phyloP scores from a whole-genome alignment of 2,797 vertebrate species.

The Hephaestus fuliginosus region DNA sequence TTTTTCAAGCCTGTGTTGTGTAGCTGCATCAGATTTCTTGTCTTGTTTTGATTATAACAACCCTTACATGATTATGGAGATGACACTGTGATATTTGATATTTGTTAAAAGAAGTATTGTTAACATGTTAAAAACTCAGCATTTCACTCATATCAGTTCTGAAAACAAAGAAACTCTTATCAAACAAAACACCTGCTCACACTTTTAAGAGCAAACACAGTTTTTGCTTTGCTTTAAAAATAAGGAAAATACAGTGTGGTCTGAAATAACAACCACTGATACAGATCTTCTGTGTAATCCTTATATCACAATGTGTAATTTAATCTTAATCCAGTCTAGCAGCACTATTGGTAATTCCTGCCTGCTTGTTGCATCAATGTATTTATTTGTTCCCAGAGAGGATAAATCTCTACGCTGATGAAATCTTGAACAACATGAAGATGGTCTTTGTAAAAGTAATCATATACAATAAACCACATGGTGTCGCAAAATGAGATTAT shows the following conservation, averaged over 20 bases:
- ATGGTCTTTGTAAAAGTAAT: not conserved
- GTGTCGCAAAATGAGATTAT: not conserved
- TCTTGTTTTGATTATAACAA: not conserved
- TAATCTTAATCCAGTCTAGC: slow-evolving; percentile 43
- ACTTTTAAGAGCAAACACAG: not conserved
- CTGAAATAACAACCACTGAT: slow-evolving; percentile 1
- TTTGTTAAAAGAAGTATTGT: not conserved
- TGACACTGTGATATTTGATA: not conserved
- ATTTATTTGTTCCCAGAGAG: slow-evolving; percentile 15
- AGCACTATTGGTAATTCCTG: not conserved
- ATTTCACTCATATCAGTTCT: not conserved
- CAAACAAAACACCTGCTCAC: not conserved
- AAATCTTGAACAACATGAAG: slow-evolving; percentile 26
- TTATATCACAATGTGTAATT: slow-evolving; percentile 25
- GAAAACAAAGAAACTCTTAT: not conserved
- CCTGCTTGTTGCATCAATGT: not conserved
- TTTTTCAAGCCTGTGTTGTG: not conserved
- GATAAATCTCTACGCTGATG: not conserved
- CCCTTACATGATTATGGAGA: not conserved
- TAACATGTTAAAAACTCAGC: not conserved
- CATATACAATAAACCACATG: not conserved
- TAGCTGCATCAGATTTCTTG: not conserved
- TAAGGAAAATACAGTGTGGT: not conserved
- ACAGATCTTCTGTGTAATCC: slow-evolving; percentile 32
- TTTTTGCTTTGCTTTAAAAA: not conserved